Base-by-base conservation (phyloP, 2,113 vertebrate species). In the Recurvirostra avosetta region DNA sequence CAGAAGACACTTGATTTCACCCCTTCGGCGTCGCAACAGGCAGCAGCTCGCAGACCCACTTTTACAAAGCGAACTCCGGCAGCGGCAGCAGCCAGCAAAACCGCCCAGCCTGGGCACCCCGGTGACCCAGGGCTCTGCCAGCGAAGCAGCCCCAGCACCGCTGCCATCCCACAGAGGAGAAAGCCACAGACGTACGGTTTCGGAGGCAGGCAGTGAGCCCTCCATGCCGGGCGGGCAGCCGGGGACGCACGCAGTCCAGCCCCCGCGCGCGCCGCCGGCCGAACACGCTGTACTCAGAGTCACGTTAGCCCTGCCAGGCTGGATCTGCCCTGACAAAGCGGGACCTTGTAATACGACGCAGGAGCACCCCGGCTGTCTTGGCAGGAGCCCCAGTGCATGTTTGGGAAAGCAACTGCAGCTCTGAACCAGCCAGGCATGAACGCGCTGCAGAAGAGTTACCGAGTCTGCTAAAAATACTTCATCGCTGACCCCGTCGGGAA, bases 341-440 rank as follows among this genome's bases (percentile, higher is more conserved):
- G 94, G 95, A 96, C 96, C 96, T 96, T 97, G 98, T 97, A 96
- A 98, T 80, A 95, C 21, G 89, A 96, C 41, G 90, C 97, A 96
- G 90, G n/a, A 95, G 96, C 56, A 95, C 66, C 84, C 95, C 61
- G 97, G 90, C 92, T 94, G 95, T 75, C 90, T 92, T 98, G 98
- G 98, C 98, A 96, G 95, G 52, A 92, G 77, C 89, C 94, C 95
- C 58, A 94, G 61, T 17, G 71, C 72, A 36, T 92, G 94, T 97
- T 97, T 95, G 96, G 97, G 97, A 97, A 97, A 97, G 97, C 97
- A 95, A 97, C 92, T 94, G 96, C 86, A 84, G 94, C 96, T 96
- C 85, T 71, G 86, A 96, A 96, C 96, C 95, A 97, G 94, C 26
- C 5, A 96, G 96, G 97, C 97, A 96, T 77, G 95, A 96, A 92